Conservation (phyloP, 2,113 vertebrate genomes). For the Brachyistius frenatus region DNA sequence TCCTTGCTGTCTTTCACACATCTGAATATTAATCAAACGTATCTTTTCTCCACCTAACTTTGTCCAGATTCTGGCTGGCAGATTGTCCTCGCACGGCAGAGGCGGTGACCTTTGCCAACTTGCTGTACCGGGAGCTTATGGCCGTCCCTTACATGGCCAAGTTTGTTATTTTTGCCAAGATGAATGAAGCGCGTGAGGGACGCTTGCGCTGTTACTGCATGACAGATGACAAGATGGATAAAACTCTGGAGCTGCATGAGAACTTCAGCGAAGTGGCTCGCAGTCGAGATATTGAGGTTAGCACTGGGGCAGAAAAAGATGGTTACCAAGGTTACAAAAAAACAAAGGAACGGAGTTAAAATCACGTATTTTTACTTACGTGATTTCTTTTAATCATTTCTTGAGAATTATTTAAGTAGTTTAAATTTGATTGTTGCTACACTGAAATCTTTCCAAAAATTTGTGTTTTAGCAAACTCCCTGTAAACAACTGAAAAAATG, state of each 20-base stretch:
- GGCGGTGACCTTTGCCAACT: conserved; percentile 93
- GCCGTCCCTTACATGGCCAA: conserved; percentile 97
- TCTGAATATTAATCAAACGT: neutral
- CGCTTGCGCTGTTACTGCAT: conserved; percentile 98
- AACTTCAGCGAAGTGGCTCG: conserved; percentile 97
- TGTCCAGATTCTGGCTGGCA: conserved; percentile 94
- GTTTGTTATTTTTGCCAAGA: conserved; percentile 98
- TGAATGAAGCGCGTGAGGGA: conserved; percentile 94
- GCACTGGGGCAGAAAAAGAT: neutral
- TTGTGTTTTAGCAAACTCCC: too few species aligned
- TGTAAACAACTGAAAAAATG: too few species aligned
- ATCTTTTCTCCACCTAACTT: neutral
- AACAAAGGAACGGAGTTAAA: neutral
- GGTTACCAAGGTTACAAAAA: neutral
- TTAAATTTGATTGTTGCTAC: neutral
- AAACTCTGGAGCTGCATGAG: conserved; percentile 97
- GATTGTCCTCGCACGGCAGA: conserved; percentile 96
- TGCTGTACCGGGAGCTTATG: conserved; percentile 94
- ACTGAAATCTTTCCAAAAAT: neutral
- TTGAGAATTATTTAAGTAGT: neutral
- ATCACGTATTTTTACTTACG: too few species aligned
- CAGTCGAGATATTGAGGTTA: conserved; percentile 97
- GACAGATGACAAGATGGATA: conserved; percentile 98
- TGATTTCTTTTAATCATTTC: too few species aligned
- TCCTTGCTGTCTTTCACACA: neutral